Evolutionary conservation across 1,140 invertebrate species (phyloP).

Genomic region (Hyles vespertilio): DNA sequence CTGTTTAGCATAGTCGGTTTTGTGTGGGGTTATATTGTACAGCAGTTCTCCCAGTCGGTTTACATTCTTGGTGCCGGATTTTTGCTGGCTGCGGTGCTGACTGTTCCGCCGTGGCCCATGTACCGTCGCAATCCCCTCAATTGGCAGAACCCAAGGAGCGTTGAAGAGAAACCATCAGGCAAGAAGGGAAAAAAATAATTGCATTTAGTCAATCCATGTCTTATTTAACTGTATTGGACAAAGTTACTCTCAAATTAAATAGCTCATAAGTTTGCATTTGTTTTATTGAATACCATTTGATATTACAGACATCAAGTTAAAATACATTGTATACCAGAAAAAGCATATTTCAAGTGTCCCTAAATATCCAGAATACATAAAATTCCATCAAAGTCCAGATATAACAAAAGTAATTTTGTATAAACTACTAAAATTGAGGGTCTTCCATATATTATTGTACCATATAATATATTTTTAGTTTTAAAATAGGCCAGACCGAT

Average conservation of each 20-base stretch:
- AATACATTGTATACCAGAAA: too few species aligned
- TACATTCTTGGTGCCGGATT: constrained; percentile 95
- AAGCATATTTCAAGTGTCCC: too few species aligned
- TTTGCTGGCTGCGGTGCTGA: constrained; percentile 88
- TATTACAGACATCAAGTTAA: too few species aligned
- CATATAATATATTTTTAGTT: too few species aligned
- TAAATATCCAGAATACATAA: too few species aligned
- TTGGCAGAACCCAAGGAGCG: constrained; percentile 87
- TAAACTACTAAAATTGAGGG: too few species aligned
- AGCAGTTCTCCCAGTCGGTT: constrained; percentile 96
- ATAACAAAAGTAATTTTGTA: too few species aligned
- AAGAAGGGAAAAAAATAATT: constrained; percentile 64
- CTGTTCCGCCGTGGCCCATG: constrained; percentile 95
- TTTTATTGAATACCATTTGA: constrained; percentile 8
- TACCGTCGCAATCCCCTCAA: constrained; percentile 90
- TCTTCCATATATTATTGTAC: too few species aligned
- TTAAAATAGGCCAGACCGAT: too few species aligned
- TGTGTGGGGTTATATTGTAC: constrained; percentile 94
- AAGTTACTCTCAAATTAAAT: constrained; percentile 20
- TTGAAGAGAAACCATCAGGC: constrained; percentile 57
- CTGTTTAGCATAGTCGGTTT: constrained; percentile 92
- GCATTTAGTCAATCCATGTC: neutral
- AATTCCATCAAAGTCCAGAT: too few species aligned
- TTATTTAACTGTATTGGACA: neutral
- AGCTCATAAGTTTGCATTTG: constrained; percentile 13